Conservation (phyloP, 2,113 vertebrate genomes). For the Carassius auratus region DNA sequence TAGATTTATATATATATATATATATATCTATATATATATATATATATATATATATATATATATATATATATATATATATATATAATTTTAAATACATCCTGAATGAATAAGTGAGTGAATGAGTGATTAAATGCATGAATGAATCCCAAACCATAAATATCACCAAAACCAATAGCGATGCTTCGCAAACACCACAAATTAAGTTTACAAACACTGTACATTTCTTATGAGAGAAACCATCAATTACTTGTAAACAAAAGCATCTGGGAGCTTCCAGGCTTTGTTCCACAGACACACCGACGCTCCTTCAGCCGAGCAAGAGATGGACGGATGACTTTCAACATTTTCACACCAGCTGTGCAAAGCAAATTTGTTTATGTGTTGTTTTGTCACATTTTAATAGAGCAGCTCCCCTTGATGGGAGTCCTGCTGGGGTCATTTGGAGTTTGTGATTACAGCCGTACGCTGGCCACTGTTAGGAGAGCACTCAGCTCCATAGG, state of each 20-base stretch:
- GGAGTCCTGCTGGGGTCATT: conserved; percentile 61
- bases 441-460: conserved; percentile 57
- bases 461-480: conserved; percentile 24
- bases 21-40: too few species aligned
- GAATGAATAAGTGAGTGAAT: too few species aligned
- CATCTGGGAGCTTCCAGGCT: background rate
- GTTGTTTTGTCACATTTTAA: conserved; percentile 70
- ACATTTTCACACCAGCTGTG: conserved; percentile 63
- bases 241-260: background rate
- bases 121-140: too few species aligned
- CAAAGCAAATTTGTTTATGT: conserved; percentile 69
- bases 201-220: background rate
- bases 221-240: conserved; percentile 9
- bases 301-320: background rate
- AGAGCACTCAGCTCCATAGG: conserved; percentile 9
- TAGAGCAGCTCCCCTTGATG: conserved; percentile 59
- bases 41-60: too few species aligned
- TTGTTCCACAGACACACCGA: background rate
- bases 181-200: background rate
- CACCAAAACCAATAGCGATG: background rate
- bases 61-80: too few species aligned
- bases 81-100: too few species aligned
- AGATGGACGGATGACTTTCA: background rate
- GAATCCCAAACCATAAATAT: background rate
- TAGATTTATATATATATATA: too few species aligned